Evolutionary conservation across 2,888 invertebrate genomes (phyloP).

Genomic region (Pristionchus entomophagus): DNA sequence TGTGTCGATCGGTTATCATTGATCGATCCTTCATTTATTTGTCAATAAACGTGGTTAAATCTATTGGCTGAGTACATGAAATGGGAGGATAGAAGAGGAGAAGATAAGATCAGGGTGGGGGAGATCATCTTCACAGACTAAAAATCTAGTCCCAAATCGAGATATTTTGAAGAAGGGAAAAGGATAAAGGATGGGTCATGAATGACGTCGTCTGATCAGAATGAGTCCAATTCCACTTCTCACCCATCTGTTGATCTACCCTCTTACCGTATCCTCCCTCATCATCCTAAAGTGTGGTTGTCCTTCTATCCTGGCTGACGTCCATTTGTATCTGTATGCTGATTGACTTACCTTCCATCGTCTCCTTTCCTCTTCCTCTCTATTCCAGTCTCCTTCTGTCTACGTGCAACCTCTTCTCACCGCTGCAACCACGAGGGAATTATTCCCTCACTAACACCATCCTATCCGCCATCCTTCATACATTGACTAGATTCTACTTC

Average conservation of each 20-base stretch:
- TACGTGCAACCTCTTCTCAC: background rate
- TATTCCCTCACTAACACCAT: too few relatives aligned
- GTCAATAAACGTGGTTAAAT: background rate
- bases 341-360: slow-evolving; percentile 2
- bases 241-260: slow-evolving; percentile 21
- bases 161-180: background rate
- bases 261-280: slow-evolving; percentile 35
- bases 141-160: too few relatives aligned
- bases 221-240: background rate
- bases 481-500: too few relatives aligned
- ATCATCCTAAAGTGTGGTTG: slow-evolving; percentile 40
- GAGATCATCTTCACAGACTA: background rate
- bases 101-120: slow-evolving; percentile 31
- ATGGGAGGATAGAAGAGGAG: background rate
- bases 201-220: background rate
- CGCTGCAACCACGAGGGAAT: background rate
- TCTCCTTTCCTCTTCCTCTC: background rate
- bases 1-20: background rate
- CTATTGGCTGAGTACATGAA: background rate
- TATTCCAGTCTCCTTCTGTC: slow-evolving; percentile 7
- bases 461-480: background rate
- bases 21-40: background rate
- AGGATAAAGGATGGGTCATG: background rate
- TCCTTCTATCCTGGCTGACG: slow-evolving; percentile 26
- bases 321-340: slow-evolving; percentile 28